Base-by-base conservation (phyloP, 2,888 invertebrate genomes). In the Papilio gigon region DNA sequence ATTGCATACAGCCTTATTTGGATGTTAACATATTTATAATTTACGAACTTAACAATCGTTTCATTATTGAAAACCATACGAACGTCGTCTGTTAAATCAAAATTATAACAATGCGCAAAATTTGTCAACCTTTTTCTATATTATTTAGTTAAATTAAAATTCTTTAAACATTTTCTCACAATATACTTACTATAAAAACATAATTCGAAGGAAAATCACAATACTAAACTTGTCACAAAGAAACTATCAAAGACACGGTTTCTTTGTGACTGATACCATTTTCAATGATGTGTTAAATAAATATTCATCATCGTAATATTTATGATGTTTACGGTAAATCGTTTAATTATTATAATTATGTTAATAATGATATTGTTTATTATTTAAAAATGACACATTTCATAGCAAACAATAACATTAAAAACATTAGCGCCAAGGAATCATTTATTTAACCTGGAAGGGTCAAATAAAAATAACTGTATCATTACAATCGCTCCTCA, bases 341-440 rank as follows among this genome's bases (percentile, higher is more conserved):
- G 8, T 9, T 35, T 35, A 4, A n/a, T 27, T n/a, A 50, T 50
- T 50, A n/a, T 50, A 27, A n/a, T 9, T 30, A 8, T n/a, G 27
- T 53, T 30, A 53, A 53, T 53, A 53, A 53, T 53, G 27, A 9
- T 17, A 53, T 53, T 30, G 27, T 27, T 53, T 53, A 53, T 17
- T 30, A 53, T 53, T 44, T 11, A 22, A n/a, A 44, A 44, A 22
- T 44, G 44, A 44, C 44, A 44, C 11, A 44, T 44, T 11, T 44
- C 11, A 44, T 11, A 22, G 22, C 44, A 4, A 22, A 44, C 8
- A 20, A 44, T 44, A 44, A n/a, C 4, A 44, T 44, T 44, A 22
- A 11, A 20, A 22, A n/a, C 20, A 44, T 44, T 42, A 42, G 17
- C 3, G 22, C 20, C 22, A 22, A 44, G 22, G 42, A 42, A 22